Conservation (phyloP, 2,113 vertebrate species). For the Erythrocercus mccallii region DNA sequence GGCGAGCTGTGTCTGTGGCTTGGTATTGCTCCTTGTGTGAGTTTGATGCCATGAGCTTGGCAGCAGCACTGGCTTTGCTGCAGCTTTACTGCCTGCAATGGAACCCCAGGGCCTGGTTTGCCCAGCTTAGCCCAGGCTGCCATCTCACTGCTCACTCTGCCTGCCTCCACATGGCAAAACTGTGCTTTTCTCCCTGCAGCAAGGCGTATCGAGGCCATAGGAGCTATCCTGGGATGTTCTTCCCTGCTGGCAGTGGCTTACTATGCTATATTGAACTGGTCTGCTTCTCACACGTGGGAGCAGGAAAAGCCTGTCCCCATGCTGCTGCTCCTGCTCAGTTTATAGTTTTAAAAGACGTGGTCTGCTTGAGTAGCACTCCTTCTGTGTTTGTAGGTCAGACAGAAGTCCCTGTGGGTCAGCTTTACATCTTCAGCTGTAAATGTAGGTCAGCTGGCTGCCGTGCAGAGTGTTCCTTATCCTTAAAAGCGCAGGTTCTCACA, state of each 20-base stretch:
- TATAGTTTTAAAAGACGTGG: not conserved
- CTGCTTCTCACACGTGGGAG: not conserved
- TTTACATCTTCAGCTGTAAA: constrained; percentile 21
- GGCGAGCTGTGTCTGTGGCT: not conserved
- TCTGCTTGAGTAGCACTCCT: not conserved
- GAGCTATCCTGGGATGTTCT: not conserved
- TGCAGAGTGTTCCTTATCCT: not conserved
- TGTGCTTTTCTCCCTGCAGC: not conserved
- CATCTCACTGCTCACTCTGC: not conserved
- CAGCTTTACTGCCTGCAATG: not conserved
- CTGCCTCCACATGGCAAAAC: not conserved
- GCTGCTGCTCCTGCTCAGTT: not conserved
- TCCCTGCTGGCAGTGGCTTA: not conserved
- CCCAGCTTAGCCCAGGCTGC: not conserved
- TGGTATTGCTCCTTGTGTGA: not conserved
- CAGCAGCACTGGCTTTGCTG: not conserved
- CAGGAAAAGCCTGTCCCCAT: not conserved
- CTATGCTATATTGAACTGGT: not conserved
- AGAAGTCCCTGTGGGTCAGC: constrained; percentile 31
- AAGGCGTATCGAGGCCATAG: rapidly evolving
- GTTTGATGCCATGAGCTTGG: not conserved
- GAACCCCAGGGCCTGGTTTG: not conserved
- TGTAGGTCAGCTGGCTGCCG: constrained; percentile 27
- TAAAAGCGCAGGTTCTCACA: not conserved
- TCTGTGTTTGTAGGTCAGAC: constrained; percentile 49